Percentiles rank a stretch among this genome's conserved stretches.
These are phyloP conservation scores for Actinemys pallida DNA, from an alignment of 2,113 vertebrate genomes.

Conservation along the genomic window DNA sequence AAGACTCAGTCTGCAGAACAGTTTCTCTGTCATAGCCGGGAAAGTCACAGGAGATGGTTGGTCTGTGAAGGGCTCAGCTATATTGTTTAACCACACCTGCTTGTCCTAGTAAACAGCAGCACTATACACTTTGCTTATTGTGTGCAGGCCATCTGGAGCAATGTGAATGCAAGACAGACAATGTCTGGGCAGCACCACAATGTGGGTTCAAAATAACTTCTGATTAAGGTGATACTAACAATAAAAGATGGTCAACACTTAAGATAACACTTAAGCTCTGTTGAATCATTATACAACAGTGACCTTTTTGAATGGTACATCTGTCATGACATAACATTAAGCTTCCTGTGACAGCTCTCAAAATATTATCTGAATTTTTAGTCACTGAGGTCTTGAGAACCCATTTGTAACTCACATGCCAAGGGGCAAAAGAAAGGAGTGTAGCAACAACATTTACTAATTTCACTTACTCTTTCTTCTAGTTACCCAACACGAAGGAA, in stretches of 20 bases:
- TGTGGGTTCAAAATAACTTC: rapidly evolving
- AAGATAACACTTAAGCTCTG: background rate
- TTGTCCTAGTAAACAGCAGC: background rate
- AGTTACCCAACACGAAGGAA: slow-evolving; percentile 38
- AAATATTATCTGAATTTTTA: background rate
- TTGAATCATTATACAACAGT: rapidly evolving
- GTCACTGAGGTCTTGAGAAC: background rate
- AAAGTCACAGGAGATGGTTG: background rate
- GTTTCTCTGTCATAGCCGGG: background rate
- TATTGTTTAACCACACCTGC: background rate
- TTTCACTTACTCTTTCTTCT: slow-evolving; percentile 56
- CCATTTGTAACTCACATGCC: slow-evolving; percentile 45
- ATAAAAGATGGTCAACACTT: rapidly evolving
- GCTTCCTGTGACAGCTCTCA: background rate
- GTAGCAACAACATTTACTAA: slow-evolving; percentile 32
- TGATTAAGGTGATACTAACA: background rate
- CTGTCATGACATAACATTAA: rapidly evolving
- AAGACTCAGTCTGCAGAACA: background rate
- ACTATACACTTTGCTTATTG: rapidly evolving
- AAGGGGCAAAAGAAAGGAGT: slow-evolving; percentile 65
- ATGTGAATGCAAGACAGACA: background rate
- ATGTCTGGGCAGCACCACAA: rapidly evolving
- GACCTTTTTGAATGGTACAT: rapidly evolving
- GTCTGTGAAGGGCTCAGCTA: background rate
- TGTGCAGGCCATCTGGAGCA: background rate